Base-by-base conservation (phyloP, 2,113 vertebrate genomes). In the Martes martes region DNA sequence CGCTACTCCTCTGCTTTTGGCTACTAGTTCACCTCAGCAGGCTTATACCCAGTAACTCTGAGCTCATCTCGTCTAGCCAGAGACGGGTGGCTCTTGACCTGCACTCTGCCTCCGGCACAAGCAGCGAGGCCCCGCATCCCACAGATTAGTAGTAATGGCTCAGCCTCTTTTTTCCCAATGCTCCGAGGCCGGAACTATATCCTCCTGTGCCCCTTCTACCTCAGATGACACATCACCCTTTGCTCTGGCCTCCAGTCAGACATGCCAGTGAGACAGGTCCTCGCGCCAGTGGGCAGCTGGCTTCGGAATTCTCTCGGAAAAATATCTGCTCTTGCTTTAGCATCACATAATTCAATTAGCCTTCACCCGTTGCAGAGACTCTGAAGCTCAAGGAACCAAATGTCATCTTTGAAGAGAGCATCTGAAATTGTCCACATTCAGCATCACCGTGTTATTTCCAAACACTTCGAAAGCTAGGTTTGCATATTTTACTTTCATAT, bases 71-170 rank as follows among this genome's bases (percentile, higher is more conserved):
- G 87, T 94, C 74, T 16, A 0, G 85, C 93, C 85, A 85, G 94
- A 96, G 80, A 87, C 61, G 90, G 96, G 97, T 93, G 94, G 90
- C 98, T 98, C 97, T 97, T 95, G 84, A 61, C 81, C 82, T 93
- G 23, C 80, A 78, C 97, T 98, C 92, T 18, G 94, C 89, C 93
- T 95, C 97, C 59, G 95, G 88, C 94, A 95, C 95, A n/a, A 87
- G 89, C 91, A 94, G 52, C 82, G 95, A 74, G 91, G 97, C 85
- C 96, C 98, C 97, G 97, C 93, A 97, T 97, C 97, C 97, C 81
- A 96, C 85, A 95, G 96, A 95, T 97, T 89, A 97, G 96, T 96
- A 94, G 97, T 97, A 97, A 89, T 93, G 73, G 94, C 73, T 97
- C 95, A 86, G 89, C 86, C 83, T 91, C 79, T 93, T 92, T 86